A percentile compares a stretch with the other conserved stretches of the same genome.
These are phyloP conservation scores for Rhabditoides inermis DNA, from an alignment of 2,888 invertebrate genomes.

Conservation along the genomic window DNA sequence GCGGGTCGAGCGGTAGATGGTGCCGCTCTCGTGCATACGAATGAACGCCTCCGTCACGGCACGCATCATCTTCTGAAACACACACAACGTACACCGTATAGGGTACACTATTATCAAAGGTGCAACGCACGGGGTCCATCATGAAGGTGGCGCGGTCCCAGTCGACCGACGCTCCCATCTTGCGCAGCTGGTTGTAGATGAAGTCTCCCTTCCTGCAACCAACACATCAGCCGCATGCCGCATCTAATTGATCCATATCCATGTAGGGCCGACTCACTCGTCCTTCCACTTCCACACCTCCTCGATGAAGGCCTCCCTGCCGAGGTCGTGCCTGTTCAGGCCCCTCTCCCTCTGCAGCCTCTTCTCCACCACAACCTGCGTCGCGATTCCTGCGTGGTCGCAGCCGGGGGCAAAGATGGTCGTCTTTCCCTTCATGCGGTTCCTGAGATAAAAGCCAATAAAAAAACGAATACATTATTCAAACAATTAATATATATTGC, in stretches of 20 bases:
- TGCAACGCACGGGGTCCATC: slow-evolving; percentile 71
- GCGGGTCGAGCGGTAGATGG: slow-evolving; percentile 72
- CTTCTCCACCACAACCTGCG: slow-evolving; percentile 93
- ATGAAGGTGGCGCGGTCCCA: slow-evolving; percentile 91
- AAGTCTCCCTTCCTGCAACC: slow-evolving; percentile 63
- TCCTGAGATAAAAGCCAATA: slow-evolving; percentile 58
- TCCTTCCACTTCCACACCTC: slow-evolving; percentile 91
- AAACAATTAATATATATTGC: too few relatives aligned
- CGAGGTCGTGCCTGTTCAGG: slow-evolving; percentile 82
- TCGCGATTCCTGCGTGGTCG: slow-evolving; percentile 98
- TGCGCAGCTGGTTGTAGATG: slow-evolving; percentile 75
- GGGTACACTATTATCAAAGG: neutral
- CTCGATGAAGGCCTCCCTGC: slow-evolving; percentile 81
- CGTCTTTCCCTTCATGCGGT: slow-evolving; percentile 83
- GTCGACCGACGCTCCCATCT: slow-evolving; percentile 82
- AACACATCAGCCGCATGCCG: neutral
- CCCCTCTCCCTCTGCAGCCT: slow-evolving; percentile 79
- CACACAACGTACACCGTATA: neutral
- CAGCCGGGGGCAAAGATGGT: slow-evolving; percentile 94
- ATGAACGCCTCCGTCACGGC: slow-evolving; percentile 93
- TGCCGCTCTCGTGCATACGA: slow-evolving; percentile 73
- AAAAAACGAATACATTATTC: neutral
- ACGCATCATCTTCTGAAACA: slow-evolving; percentile 63
- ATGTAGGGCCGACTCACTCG: slow-evolving; percentile 56
- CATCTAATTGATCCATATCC: neutral